Percentiles rank a stretch among this genome's conserved stretches.
Evolutionary conservation across 1,140 invertebrate genomes (phyloP).

Genomic region (Drosophila littoralis): DNA sequence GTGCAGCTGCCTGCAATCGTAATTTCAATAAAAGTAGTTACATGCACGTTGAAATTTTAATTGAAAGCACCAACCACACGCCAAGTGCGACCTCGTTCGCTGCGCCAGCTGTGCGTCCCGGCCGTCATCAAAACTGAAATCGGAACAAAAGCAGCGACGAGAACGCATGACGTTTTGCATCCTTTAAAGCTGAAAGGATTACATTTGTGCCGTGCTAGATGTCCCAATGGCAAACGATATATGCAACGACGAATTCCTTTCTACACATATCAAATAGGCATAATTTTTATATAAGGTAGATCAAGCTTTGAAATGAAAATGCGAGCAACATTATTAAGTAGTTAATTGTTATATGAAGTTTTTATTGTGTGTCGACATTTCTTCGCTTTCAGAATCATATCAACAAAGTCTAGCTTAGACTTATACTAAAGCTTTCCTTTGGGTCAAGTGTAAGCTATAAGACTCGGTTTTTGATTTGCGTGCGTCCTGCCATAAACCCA

Average conservation of each 20-base stretch:
- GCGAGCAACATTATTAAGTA: background rate
- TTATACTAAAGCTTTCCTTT: too few relatives aligned
- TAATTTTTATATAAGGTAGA: background rate
- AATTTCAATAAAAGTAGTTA: constrained; percentile 82
- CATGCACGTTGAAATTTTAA: constrained; percentile 81
- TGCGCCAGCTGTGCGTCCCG: constrained; percentile 67
- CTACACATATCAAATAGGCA: background rate
- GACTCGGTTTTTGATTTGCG: too few relatives aligned
- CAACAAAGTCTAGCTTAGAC: too few relatives aligned
- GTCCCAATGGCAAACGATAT: constrained; percentile 1
- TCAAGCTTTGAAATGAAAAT: too few relatives aligned
- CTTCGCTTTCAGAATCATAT: too few relatives aligned
- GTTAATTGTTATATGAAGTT: background rate
- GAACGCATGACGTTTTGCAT: constrained; percentile 56
- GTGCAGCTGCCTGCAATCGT: constrained; percentile 70
- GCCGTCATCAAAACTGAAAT: constrained; percentile 67
- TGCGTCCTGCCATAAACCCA: too few relatives aligned
- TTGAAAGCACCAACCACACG: constrained; percentile 74
- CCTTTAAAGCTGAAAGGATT: constrained; percentile 54
- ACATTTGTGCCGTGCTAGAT: constrained; percentile 12
- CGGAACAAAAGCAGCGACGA: constrained; percentile 63
- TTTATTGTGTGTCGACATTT: too few relatives aligned
- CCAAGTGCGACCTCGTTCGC: constrained; percentile 50
- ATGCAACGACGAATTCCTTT: background rate
- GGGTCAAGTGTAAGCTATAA: too few relatives aligned